phyloP scores from a whole-genome alignment of 1,140 invertebrate species.

The Diuraphis noxia region DNA sequence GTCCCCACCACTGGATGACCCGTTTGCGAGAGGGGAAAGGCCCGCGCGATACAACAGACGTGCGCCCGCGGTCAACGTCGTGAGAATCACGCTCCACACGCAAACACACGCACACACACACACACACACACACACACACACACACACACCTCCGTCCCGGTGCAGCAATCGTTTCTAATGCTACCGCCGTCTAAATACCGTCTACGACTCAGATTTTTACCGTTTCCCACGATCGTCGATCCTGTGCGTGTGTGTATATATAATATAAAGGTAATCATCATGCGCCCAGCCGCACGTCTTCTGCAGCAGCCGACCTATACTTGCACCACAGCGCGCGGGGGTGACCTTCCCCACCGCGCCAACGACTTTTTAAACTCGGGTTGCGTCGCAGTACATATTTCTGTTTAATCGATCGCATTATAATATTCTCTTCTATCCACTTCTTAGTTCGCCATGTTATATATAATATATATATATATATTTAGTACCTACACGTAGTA shows the following conservation, averaged over 20 bases:
- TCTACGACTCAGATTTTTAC: slow-evolving; percentile 10
- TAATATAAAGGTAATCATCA: neutral
- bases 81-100: slow-evolving; percentile 42
- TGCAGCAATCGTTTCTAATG: neutral
- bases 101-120: neutral
- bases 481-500: no score
- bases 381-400: neutral
- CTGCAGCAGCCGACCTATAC: neutral
- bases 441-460: neutral
- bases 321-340: neutral
- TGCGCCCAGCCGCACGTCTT: neutral
- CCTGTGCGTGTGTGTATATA: neutral
- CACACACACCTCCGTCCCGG: neutral
- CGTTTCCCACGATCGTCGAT: slow-evolving; percentile 43
- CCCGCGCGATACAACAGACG: neutral
- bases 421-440: neutral
- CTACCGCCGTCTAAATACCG: slow-evolving; percentile 21
- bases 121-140: neutral
- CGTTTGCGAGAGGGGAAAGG: neutral
- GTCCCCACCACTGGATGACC: no score
- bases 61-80: slow-evolving; percentile 47
- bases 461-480: neutral
- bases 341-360: neutral
- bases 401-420: neutral
- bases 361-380: neutral